phyloP scores from a whole-genome alignment of 2,888 invertebrate genomes.

The Furcula furcula region DNA sequence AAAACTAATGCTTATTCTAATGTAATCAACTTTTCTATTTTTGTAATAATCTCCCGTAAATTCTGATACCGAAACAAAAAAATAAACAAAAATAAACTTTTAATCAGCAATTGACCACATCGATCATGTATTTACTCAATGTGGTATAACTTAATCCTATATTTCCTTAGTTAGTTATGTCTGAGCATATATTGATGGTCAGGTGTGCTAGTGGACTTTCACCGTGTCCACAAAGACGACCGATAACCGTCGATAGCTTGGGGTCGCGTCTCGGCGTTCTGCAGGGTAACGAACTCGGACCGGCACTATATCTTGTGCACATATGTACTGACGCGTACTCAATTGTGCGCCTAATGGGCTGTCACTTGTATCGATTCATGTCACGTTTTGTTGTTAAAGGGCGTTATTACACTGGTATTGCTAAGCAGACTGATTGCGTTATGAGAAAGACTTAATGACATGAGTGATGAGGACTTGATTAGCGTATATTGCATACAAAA shows the following conservation, averaged over 20 bases:
- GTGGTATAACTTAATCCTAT: conserved; percentile 23
- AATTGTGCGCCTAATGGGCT: conserved; percentile 39
- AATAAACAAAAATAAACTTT: conserved; percentile 6
- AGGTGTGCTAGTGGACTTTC: conserved; percentile 48
- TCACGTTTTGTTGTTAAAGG: conserved; percentile 28
- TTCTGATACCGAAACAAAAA: too few species aligned
- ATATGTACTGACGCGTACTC: conserved; percentile 33
- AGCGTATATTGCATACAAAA: background rate
- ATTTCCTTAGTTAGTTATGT: conserved; percentile 20
- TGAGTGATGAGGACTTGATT: background rate
- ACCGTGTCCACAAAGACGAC: conserved; percentile 40
- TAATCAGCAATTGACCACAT: conserved; percentile 9
- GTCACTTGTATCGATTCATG: conserved; percentile 40
- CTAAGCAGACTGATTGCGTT: conserved; percentile 19
- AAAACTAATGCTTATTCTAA: background rate
- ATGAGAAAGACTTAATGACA: conserved; percentile 4
- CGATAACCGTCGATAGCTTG: conserved; percentile 54
- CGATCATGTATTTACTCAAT: conserved; percentile 10
- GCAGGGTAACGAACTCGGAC: conserved; percentile 59
- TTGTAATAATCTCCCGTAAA: too few species aligned
- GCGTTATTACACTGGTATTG: conserved; percentile 28
- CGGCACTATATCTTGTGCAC: conserved; percentile 34
- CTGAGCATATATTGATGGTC: conserved; percentile 21
- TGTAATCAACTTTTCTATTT: background rate
- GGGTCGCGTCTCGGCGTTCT: conserved; percentile 45